Conservation (phyloP, 2,888 invertebrate genomes). For the Campoletis raptor region DNA sequence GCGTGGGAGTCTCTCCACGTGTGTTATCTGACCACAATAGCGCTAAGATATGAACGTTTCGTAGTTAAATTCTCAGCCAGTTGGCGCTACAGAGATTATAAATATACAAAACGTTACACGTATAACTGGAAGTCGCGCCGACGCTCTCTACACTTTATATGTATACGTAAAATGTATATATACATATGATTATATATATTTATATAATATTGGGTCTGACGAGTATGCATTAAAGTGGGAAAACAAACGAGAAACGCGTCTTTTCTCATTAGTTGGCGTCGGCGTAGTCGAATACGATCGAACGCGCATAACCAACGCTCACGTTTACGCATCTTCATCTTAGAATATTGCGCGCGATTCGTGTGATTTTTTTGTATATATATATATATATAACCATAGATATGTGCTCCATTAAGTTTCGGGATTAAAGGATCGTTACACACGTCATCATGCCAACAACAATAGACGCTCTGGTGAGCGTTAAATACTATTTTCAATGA, state of each 20-base stretch:
- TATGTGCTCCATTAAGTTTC: background rate
- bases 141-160: slow-evolving; percentile 33
- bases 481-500: background rate
- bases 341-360: background rate
- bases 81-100: slow-evolving; percentile 42
- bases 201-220: background rate
- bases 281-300: slow-evolving; percentile 34
- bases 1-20: slow-evolving; percentile 32
- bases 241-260: slow-evolving; percentile 43
- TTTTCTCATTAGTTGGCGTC: slow-evolving; percentile 34
- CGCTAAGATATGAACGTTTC: slow-evolving; percentile 40
- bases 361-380: background rate
- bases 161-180: background rate
- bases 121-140: slow-evolving; percentile 45
- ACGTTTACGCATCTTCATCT: background rate
- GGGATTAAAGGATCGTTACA: slow-evolving; percentile 7
- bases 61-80: slow-evolving; percentile 4
- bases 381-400: slow-evolving; percentile 10
- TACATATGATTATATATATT: background rate
- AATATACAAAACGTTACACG: slow-evolving; percentile 50
- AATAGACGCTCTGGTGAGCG: slow-evolving; percentile 65
- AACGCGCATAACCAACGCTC: slow-evolving; percentile 14
- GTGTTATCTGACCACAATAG: slow-evolving; percentile 29
- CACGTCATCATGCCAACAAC: slow-evolving; percentile 55
- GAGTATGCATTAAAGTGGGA: slow-evolving; percentile 30